Evolutionary conservation across 2,888 invertebrate species (phyloP), one percentile per base, ranked within the genome.

Genomic region (Eristalinus sepulchralis): DNA sequence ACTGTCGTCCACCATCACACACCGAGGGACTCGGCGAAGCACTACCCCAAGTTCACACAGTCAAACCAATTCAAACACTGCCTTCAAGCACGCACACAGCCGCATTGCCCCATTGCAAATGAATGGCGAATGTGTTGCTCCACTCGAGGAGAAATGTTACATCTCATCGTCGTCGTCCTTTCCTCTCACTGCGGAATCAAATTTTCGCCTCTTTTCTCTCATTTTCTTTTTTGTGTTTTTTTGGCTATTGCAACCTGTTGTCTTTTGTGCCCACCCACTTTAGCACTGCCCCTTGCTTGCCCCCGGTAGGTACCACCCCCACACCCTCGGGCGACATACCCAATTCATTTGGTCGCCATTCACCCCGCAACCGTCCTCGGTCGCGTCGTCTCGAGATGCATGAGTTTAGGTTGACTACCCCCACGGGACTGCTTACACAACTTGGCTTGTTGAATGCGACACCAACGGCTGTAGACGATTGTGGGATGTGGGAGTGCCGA

Each of bases 171-270:
- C 17, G 6, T 17, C 47, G 17, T 53, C 53, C 17, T 71, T 31
- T 82, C 70, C n/a, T 60, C 66, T 33, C 47, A 36, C 11, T 60
- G 11, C 10, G 31, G 53, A 68, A 31, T 17, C 31, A 36, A 27
- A 31, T 34, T 77, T 57, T 62, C 63, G 1, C 17, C 17, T 17
- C 17, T 17, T 47, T 47, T 39, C 5, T 2, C 39, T 39, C 39
- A 17, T n/a, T 27, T 27, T 27, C 27, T 27, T 2, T 27, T 27
- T 67, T 81, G n/a, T n/a, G n/a, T 77, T 24, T 67, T 68, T 70
- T 70, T 34, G 68, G 57, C 8, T 24, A 78, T 62, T 86, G 86
- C 86, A 86, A 86, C 86, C 86, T 86, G 86, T 86, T 86, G 86
- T 86, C 71, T 75, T 70, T 34, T 59, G 57, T 34, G 11, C 13